These are phyloP conservation scores for Pterois miles DNA, from an alignment of 2,797 vertebrate genomes.

Conservation along the genomic window DNA sequence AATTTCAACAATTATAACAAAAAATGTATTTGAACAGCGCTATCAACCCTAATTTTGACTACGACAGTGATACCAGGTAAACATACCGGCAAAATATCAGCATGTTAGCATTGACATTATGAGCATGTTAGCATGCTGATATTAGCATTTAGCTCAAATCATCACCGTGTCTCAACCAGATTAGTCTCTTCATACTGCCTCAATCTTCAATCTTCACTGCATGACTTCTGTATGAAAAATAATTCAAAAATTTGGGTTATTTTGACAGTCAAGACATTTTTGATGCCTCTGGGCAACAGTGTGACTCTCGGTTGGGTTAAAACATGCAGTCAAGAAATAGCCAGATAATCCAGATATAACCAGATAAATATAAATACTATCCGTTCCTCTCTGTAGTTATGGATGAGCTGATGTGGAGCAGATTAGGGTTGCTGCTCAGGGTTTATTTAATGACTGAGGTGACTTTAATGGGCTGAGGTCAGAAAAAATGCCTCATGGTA, in stretches of 20 bases:
- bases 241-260: background rate
- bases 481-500: slow-evolving; percentile 51
- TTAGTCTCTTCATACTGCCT: background rate
- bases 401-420: slow-evolving; percentile 58
- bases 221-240: background rate
- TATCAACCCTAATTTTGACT: too few relatives aligned
- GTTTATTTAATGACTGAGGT: slow-evolving; percentile 65
- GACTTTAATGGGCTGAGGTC: slow-evolving; percentile 50
- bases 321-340: background rate
- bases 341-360: background rate
- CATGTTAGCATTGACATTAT: background rate
- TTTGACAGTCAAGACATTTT: background rate
- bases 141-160: background rate
- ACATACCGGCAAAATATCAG: background rate
- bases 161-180: background rate
- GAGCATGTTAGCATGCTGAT: background rate
- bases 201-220: background rate
- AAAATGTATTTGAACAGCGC: too few relatives aligned
- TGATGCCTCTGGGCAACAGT: background rate
- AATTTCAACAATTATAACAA: too few relatives aligned
- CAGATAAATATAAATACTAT: slow-evolving; percentile 1
- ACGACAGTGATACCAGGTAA: background rate
- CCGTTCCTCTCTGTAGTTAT: slow-evolving; percentile 6
- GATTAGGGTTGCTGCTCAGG: slow-evolving; percentile 37
- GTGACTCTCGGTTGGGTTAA: background rate